Evolutionary conservation across 2,888 invertebrate species (phyloP), one percentile per base, ranked within the genome.

Genomic region (Charanyca ferruginea): DNA sequence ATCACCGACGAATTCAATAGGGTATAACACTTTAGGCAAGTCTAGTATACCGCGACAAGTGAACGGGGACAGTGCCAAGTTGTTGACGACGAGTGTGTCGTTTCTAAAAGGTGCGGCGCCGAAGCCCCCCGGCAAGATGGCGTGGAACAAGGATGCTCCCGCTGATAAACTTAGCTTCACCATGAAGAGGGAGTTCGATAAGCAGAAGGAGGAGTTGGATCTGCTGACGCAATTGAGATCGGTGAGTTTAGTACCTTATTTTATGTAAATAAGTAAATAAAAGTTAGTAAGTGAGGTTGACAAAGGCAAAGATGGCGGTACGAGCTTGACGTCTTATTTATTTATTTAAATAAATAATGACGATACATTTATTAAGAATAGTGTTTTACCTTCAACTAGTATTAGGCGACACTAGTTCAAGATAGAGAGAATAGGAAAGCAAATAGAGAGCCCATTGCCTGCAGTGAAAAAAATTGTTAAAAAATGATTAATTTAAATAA

Each of bases 161-260:
- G 93, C 96, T 0, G 98, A 98, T 79, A 98, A 98, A 89, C 96
- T 98, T 84, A 98, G 98, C 87, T 98, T 98, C 90, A 99, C 99
- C 0, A 98, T 99, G 97, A 97, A 98, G 85, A 96, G 99, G 79
- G 98, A 98, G 91, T 98, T 98, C 78, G 98, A 99, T 89, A 98
- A 98, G 84, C 98, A 98, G 85, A 97, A 98, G 88, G 98, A 98
- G 90, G 98, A 99, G 90, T 97, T 97, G 7, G 98, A 98, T 87
- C 94, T 98, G 82, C 96, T 99, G 87, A 97, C 97, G 76, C 98
- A 98, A 91, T 94, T 99, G 79, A 96, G 98, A 94, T 96, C 96
- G 95, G 98, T 98, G 91, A 96, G 97, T 16, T 28, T 7, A 9
- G 38, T n/a, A n/a, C n/a, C 1, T 38, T 38, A 16, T 38, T 13